A percentile compares a stretch with the other conserved stretches of the same genome.
These are phyloP conservation scores for Clamator glandarius DNA, from an alignment of 2,797 vertebrate genomes.

Conservation along the genomic window DNA sequence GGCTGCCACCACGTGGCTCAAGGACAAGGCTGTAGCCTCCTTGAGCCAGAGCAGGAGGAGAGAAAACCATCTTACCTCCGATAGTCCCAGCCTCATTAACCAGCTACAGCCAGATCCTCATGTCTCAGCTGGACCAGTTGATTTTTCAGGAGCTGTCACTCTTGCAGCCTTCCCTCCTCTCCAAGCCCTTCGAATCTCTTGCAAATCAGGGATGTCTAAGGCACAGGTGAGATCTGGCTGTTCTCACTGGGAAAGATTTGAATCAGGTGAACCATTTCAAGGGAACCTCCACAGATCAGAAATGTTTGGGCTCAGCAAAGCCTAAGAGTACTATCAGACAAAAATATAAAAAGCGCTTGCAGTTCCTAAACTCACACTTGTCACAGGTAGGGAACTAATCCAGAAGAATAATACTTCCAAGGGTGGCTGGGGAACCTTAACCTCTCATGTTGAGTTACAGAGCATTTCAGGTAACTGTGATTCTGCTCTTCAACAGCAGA, in stretches of 20 bases:
- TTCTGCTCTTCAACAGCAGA: background rate
- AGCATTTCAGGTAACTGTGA: background rate
- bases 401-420: background rate
- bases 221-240: rapidly evolving
- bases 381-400: rapidly evolving
- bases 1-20: constrained; percentile 20
- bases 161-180: background rate
- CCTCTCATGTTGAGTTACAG: rapidly evolving
- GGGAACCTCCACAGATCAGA: background rate
- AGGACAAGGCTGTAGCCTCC: background rate
- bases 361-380: background rate
- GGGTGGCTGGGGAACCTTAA: background rate
- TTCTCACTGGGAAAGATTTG: background rate
- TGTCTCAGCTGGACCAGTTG: background rate
- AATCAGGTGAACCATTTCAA: background rate
- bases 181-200: background rate
- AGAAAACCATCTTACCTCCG: background rate
- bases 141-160: background rate
- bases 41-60: background rate
- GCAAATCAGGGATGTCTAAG: background rate
- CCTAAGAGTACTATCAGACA: background rate
- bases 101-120: background rate
- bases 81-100: background rate
- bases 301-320: background rate
- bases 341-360: background rate